A percentile compares a stretch with the other conserved stretches of the same genome.
Conservation (phyloP, 2,797 vertebrate species). For the Smutsia temminckii region DNA sequence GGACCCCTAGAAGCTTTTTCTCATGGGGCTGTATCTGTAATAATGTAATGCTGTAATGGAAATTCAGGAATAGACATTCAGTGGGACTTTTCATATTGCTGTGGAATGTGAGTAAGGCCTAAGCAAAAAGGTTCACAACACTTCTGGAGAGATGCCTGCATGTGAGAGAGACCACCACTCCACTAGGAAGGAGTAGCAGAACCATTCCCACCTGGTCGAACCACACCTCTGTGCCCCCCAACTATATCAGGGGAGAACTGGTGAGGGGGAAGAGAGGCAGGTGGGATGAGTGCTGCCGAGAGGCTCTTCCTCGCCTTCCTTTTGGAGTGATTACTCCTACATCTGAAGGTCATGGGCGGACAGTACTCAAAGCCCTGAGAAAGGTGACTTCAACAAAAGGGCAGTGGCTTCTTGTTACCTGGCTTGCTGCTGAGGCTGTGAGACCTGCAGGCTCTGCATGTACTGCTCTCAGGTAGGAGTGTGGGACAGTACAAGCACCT, state of each 20-base stretch:
- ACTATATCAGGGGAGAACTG: background rate
- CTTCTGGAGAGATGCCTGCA: background rate
- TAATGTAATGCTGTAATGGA: background rate
- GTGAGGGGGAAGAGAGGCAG: background rate
- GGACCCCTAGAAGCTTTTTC: background rate
- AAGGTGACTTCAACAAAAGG: background rate
- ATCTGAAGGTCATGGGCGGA: background rate
- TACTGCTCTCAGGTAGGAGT: fast-evolving
- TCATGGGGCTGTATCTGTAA: background rate
- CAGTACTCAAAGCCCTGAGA: background rate
- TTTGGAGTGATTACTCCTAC: background rate
- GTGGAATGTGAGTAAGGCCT: background rate
- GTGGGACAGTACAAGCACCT: fast-evolving
- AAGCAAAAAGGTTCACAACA: background rate
- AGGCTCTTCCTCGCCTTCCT: background rate
- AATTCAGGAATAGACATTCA: background rate
- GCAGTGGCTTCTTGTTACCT: background rate
- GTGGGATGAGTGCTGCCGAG: background rate
- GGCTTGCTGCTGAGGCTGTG: background rate
- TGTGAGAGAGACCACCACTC: background rate
- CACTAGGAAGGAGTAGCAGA: background rate
- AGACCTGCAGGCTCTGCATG: fast-evolving
- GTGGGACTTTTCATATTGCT: background rate
- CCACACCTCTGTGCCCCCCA: background rate
- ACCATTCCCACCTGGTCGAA: background rate